Percentiles rank a stretch among this genome's conserved stretches.
These are phyloP conservation scores for Brachystomella parvula DNA, from an alignment of 1,140 invertebrate species.

Conservation along the genomic window DNA sequence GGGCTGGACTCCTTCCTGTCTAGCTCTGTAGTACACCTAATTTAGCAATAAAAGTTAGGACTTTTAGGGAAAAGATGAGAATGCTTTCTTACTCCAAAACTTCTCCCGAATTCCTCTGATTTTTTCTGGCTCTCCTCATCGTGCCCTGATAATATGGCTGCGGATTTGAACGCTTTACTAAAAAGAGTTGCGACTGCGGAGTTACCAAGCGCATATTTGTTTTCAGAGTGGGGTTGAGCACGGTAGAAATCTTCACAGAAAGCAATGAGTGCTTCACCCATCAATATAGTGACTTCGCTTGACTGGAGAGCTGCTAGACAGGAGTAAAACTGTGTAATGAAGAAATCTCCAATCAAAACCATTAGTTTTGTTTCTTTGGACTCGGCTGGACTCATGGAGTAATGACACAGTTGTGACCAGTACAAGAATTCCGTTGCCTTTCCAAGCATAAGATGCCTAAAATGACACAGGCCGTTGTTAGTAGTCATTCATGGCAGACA, in stretches of 20 bases:
- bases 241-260: not conserved
- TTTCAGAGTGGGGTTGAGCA: no score
- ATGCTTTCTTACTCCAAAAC: no score
- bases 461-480: no score
- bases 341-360: not conserved
- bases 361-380: not conserved
- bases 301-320: not conserved
- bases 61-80: no score
- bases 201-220: no score
- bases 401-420: not conserved
- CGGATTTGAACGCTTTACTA: not conserved
- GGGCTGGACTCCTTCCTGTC: no score
- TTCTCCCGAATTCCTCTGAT: not conserved
- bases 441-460: not conserved
- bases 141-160: not conserved
- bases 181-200: not conserved
- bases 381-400: not conserved
- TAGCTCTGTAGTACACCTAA: no score
- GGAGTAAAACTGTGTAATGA: not conserved
- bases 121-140: not conserved
- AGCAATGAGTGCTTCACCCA: not conserved
- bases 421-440: not conserved
- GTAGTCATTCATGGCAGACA: no score
- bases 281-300: not conserved
- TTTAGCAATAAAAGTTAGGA: no score